Evolutionary conservation across 1,140 invertebrate species (phyloP), one percentile per base, ranked within the genome.

Genomic region (Sitophilus oryzae): DNA sequence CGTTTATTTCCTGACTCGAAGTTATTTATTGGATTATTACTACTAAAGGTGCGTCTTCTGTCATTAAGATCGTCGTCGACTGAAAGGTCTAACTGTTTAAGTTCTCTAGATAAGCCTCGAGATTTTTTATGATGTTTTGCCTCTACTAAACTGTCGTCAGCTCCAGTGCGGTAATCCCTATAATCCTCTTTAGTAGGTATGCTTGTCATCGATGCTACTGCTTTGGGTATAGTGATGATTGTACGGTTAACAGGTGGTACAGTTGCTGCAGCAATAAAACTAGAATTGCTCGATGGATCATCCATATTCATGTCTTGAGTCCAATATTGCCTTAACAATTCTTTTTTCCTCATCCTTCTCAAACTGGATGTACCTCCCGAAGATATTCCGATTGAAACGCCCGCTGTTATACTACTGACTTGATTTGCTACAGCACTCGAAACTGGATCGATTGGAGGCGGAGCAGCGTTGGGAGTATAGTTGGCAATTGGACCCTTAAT

Each of bases 401-500:
- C 58, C 22, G 46, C 53, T 34, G 59, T 65, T n/a, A n/a, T n/a
- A 43, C 62, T 63, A 6, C 21, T 34, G 2, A 52, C 56, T 15
- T 54, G 35, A 30, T 30, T 51, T 4, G 43, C 16, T 1, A 44
- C 48, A 3, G 51, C 45, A 45, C 55, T 62, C 3, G 61, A 22
- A 23, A 70, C 65, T 4, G 66, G 59, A 43, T 64, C 57, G 38
- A 64, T 49, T 14, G 74, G 71, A 21, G 74, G 71, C 40, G 76
- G 68, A 37, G 74, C 66, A 9, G 74, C 70, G 3, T 73, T 72
- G 1, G 81, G 72, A 0, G 82, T 76, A 42, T 89, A 89, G 63
- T 88, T 88, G 0, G 85, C 84, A 63, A 91, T 88, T 0, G 90
- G 89, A 9, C 89, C 90, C 71, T 93, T 93, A 55, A 93, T 93